Conservation (phyloP, 1,140 invertebrate genomes). For the Aphelenchoides besseyi region DNA sequence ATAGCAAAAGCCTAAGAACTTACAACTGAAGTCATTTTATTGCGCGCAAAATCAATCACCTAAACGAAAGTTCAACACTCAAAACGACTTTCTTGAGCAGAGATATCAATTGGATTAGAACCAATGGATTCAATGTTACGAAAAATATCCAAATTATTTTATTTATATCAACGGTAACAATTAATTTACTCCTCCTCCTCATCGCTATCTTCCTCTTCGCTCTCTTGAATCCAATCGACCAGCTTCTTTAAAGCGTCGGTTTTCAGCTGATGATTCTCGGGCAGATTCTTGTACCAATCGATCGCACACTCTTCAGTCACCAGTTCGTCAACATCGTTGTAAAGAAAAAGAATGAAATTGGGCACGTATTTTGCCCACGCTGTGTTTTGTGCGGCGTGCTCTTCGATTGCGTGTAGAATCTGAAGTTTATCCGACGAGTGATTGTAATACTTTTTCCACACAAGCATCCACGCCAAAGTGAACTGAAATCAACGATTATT, state of each 20-base stretch:
- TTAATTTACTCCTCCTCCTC: conserved; percentile 1
- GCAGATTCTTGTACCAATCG: conserved; percentile 30
- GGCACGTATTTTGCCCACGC: conserved; percentile 24
- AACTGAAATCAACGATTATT: conserved; percentile 36
- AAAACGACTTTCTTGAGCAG: no score
- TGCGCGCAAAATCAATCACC: no score
- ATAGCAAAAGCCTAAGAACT: neutral
- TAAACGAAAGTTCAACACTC: no score
- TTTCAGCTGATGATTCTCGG: conserved; percentile 9
- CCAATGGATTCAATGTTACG: neutral
- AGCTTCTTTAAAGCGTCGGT: conserved; percentile 21
- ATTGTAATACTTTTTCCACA: conserved; percentile 44
- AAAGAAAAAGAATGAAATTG: conserved; percentile 34
- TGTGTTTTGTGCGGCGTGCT: conserved; percentile 7
- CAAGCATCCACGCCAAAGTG: conserved; percentile 23
- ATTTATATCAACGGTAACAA: neutral
- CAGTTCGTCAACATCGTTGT: conserved; percentile 27
- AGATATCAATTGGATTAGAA: neutral
- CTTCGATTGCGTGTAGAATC: conserved; percentile 31
- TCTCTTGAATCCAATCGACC: conserved; percentile 26
- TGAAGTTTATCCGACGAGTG: conserved; percentile 15
- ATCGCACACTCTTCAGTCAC: conserved; percentile 22
- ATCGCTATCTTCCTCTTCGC: conserved; percentile 20
- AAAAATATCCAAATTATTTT: conserved; percentile 1
- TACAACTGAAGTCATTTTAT: neutral